Conservation (phyloP, 2,797 vertebrate genomes). For the Esox lucius region DNA sequence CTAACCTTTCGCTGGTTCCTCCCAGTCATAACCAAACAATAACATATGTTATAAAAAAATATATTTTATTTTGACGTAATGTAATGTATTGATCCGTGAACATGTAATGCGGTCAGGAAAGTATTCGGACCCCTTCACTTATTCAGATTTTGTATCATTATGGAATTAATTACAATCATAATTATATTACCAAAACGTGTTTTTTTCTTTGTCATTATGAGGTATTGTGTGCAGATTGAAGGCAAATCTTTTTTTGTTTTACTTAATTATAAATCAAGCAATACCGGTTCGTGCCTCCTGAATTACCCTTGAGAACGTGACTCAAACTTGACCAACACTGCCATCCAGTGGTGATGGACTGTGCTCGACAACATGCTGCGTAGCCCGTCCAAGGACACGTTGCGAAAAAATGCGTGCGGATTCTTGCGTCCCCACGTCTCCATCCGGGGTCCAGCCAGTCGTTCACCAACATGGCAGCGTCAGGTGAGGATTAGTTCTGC, state of each 20-base stretch:
- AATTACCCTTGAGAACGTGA: background rate
- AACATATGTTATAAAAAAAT: background rate
- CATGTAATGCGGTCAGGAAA: background rate
- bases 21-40: too few species aligned
- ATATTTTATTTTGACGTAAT: background rate
- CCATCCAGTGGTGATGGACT: constrained; percentile 37
- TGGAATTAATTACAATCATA: too few species aligned
- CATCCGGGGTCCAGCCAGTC: background rate
- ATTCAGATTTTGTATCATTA: too few species aligned
- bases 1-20: background rate
- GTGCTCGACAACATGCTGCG: background rate
- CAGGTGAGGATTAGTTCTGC: background rate
- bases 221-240: too few species aligned
- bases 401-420: background rate
- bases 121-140: too few species aligned
- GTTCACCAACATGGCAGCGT: constrained; percentile 1
- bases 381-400: background rate
- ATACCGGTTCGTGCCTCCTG: background rate
- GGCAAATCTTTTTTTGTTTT: too few species aligned
- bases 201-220: too few species aligned
- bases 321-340: constrained; percentile 35
- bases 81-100: background rate
- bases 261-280: background rate
- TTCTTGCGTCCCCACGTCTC: background rate
- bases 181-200: too few species aligned